Evolutionary conservation across 1,140 invertebrate genomes (phyloP), one percentile per base, ranked within the genome.

Genomic region (Penaeus vannamei): DNA sequence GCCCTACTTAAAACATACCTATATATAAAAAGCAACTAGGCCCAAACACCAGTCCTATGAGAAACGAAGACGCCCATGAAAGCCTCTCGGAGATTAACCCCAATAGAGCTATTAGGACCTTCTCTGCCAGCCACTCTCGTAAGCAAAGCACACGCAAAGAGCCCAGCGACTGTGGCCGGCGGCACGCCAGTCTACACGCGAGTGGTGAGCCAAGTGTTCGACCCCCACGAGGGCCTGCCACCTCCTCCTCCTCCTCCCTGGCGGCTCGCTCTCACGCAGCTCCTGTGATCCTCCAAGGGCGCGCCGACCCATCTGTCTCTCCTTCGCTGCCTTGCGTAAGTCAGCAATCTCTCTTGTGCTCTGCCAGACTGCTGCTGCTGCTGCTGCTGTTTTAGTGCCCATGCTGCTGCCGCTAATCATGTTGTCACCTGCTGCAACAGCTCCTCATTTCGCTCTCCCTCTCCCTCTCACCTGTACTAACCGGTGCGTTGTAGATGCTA

Each of bases 201-300:
- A 69, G 66, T 69, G 66, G 66, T 69, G 66, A 69, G 66, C 66
- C 66, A 20, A 69, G n/a, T n/a, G n/a, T 26, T 69, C n/a, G 66
- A 69, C 66, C 66, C 46, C 46, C 8, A 53, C 46, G 46, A 53
- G 46, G 46, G 19, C 66, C 19, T 12, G 66, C 46, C 66, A 32
- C n/a, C 66, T 69, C 66, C 32, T 69, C 66, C 32, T 69, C 66
- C 32, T 32, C 66, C 66, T 69, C 46, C 46, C 66, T 69, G 66
- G 66, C n/a, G 32, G 10, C 66, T 69, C n/a, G n/a, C 10, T 69
- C 32, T 32, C 66, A n/a, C 66, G n/a, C 66, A 69, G 66, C 66
- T 69, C 66, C 66, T 69, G 66, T 32, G 66, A 32, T 69, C n/a
- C 66, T 69, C n/a, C 66, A n/a, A 69, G 66, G 66, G n/a, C n/a